Conservation (phyloP, 2,888 invertebrate species). For the Leptopilina drosophilae region DNA sequence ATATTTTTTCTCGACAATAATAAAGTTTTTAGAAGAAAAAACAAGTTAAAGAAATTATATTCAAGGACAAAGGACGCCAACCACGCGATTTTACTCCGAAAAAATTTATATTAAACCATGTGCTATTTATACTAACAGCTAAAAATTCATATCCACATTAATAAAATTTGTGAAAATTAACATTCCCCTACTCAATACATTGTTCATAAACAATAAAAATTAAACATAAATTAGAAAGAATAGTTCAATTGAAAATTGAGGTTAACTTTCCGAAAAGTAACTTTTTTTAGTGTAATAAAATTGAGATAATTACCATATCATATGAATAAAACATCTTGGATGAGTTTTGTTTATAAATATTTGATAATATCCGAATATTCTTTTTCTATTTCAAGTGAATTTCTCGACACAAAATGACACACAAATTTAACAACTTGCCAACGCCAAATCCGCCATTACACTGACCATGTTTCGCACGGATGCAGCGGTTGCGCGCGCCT, state of each 20-base stretch:
- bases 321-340: background rate
- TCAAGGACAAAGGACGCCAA: constrained; percentile 10
- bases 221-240: background rate
- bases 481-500: constrained; percentile 1
- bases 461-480: constrained; percentile 2
- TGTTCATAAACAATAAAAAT: constrained; percentile 24
- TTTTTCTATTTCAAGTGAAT: background rate
- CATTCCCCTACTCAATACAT: background rate
- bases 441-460: constrained; percentile 36
- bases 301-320: constrained; percentile 13
- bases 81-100: constrained; percentile 7
- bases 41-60: background rate
- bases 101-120: background rate
- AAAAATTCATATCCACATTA: background rate
- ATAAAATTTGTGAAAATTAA: too few relatives aligned
- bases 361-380: background rate
- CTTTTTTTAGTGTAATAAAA: background rate
- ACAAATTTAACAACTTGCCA: constrained; percentile 5
- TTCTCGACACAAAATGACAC: background rate
- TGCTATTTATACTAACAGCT: background rate
- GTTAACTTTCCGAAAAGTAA: background rate
- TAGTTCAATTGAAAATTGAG: background rate
- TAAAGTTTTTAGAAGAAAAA: too few relatives aligned
- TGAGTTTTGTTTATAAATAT: background rate
- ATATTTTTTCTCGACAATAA: too few relatives aligned